phyloP scores from a whole-genome alignment of 2,113 vertebrate species.

The Sinocyclocheilus maitianheensis region DNA sequence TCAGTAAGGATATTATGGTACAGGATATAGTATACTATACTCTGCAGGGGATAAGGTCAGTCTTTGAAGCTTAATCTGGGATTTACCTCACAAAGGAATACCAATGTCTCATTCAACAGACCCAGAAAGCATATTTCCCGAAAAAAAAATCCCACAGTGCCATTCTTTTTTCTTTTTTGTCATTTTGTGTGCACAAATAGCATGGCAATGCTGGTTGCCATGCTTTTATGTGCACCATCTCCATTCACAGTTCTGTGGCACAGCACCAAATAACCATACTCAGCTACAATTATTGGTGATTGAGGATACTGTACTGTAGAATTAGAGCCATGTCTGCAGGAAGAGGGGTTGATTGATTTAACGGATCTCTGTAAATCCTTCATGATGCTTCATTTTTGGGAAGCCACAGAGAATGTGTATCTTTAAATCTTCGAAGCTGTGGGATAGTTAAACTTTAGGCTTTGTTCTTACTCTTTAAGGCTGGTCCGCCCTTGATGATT shows the following conservation, averaged over 20 bases:
- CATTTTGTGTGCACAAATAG: conserved; percentile 51
- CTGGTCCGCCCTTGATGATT: background rate
- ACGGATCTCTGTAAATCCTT: background rate
- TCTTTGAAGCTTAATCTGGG: conserved; percentile 62
- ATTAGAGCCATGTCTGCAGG: background rate
- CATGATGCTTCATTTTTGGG: background rate
- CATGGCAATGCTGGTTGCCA: conserved; percentile 62
- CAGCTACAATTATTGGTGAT: conserved; percentile 12
- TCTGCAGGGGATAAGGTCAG: conserved; percentile 40
- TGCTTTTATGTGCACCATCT: conserved; percentile 66
- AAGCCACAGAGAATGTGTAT: conserved; percentile 7
- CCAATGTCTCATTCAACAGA: conserved; percentile 62
- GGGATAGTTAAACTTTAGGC: conserved; percentile 2
- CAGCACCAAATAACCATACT: background rate
- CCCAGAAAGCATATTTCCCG: conserved; percentile 57
- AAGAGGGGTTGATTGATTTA: background rate
- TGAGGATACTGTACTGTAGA: conserved; percentile 26
- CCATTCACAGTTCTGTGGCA: conserved; percentile 56
- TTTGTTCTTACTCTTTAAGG: background rate
- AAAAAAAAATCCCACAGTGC: conserved; percentile 17
- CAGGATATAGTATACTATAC: background rate
- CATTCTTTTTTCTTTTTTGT: conserved; percentile 43
- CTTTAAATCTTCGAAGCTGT: conserved; percentile 10
- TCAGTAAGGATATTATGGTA: conserved; percentile 24
- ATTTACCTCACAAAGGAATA: conserved; percentile 70